Evolutionary conservation across 2,797 vertebrate genomes (phyloP), one percentile per base, ranked within the genome.

Genomic region (Acanthis flammea): DNA sequence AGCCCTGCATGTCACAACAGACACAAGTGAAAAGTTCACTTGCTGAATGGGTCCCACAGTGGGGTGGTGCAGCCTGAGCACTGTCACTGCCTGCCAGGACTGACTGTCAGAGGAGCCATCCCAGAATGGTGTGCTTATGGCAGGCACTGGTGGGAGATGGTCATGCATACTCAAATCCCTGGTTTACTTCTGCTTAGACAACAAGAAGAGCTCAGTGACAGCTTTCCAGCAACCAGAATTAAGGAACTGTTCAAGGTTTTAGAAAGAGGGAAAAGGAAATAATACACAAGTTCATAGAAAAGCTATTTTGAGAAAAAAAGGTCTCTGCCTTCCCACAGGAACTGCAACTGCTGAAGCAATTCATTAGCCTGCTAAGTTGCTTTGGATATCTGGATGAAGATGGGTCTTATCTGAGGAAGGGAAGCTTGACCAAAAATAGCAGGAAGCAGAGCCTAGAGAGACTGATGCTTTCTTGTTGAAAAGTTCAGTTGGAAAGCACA

Each of bases 371-470:
- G 45, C 41, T 61, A 76, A 72, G 25, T 68, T 71, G 74, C n/a
- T 92, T 74, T 62, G 90, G 82, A 12, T 85, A 76, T 41, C 62
- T 94, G 72, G 72, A 86, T 61, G 60, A 95, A 84, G 65, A 85
- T 2, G 4, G 42, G 28, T 14, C 7, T 92, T 89, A 75, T 47
- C 58, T 47, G 67, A 90, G 53, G 70, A 92, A 92, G 27, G 28
- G 15, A 91, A 77, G 21, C 60, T 55, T 66, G 67, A 67, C 31
- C 58, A 76, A 89, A 96, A 96, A 75, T 51, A 94, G 83, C 54
- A 93, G 74, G 77, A 91, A 90, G 76, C 37, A 68, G 41, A 76
- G 33, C 27, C 53, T 70, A 37, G 68, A 91, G 44, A 83, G 41
- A 62, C 39, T 76, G 91, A 42, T 1, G 9, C 35, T 67, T 82